A percentile compares a stretch with the other conserved stretches of the same genome.
phyloP scores from a whole-genome alignment of 2,888 invertebrate genomes.

The Chymomyza caudatula region DNA sequence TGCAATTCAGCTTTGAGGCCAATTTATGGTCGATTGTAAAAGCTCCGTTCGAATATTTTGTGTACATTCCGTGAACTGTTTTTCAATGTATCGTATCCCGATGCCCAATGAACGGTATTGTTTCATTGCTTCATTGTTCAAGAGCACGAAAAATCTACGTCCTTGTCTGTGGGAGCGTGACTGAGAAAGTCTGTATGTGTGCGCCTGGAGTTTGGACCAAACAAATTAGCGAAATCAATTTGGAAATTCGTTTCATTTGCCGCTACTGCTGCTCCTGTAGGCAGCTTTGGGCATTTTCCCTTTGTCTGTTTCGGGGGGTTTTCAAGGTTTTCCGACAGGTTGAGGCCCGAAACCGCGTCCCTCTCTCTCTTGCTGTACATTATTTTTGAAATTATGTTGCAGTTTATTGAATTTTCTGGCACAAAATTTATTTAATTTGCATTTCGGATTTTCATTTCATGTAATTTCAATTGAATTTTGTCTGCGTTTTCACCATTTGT shows the following conservation, averaged over 20 bases:
- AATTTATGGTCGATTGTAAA: background rate
- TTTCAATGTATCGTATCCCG: background rate
- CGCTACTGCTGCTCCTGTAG: background rate
- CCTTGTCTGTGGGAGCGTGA: background rate
- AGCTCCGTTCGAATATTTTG: background rate
- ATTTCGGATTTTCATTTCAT: background rate
- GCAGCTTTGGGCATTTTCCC: background rate
- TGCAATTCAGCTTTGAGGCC: background rate
- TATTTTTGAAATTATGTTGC: background rate
- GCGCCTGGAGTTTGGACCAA: background rate
- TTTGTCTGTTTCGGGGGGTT: background rate
- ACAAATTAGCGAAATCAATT: conserved; percentile 63
- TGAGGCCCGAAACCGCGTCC: background rate
- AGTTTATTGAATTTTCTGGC: background rate
- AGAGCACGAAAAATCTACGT: background rate
- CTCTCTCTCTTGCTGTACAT: background rate
- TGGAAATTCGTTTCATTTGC: conserved; percentile 40
- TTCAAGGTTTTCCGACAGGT: background rate
- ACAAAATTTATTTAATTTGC: background rate
- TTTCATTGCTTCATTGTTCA: background rate
- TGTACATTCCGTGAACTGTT: background rate
- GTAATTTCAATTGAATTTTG: background rate
- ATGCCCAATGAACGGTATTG: background rate
- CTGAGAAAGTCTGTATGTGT: background rate
- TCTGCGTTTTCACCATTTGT: background rate